phyloP scores from a whole-genome alignment of 1,140 invertebrate genomes.

The Colletes latitarsis region DNA sequence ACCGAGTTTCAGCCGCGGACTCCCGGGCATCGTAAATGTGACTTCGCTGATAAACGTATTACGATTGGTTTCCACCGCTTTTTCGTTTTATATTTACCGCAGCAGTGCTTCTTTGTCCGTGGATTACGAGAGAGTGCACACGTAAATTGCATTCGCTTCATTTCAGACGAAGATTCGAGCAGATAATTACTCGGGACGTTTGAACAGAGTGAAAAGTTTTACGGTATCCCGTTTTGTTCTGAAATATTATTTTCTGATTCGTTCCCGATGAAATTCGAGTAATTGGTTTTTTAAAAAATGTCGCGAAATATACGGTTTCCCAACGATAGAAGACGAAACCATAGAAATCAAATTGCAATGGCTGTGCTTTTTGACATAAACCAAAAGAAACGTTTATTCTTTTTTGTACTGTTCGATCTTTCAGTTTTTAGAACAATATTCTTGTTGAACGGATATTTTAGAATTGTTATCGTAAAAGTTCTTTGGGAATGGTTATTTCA shows the following conservation, averaged over 20 bases:
- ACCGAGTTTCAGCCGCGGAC: constrained; percentile 21
- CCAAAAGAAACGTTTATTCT: too few relatives aligned
- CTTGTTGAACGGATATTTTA: too few relatives aligned
- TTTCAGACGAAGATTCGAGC: neutral
- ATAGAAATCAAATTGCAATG: too few relatives aligned
- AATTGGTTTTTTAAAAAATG: neutral
- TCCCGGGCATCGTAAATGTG: constrained; percentile 21
- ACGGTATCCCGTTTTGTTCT: neutral
- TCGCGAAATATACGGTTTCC: too few relatives aligned
- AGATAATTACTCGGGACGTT: neutral
- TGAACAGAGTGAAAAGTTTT: neutral
- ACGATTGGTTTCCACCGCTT: constrained; percentile 8
- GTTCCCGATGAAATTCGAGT: neutral
- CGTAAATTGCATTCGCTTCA: constrained; percentile 18
- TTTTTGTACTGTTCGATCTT: too few relatives aligned
- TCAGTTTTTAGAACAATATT: too few relatives aligned
- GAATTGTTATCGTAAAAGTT: too few relatives aligned
- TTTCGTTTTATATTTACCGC: constrained; percentile 1
- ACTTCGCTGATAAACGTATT: constrained; percentile 30
- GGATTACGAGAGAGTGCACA: constrained; percentile 9
- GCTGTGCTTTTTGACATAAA: too few relatives aligned
- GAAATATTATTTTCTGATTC: neutral
- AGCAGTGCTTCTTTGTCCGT: constrained; percentile 14
- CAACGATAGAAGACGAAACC: too few relatives aligned
- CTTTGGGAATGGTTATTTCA: too few relatives aligned